Evolutionary conservation across 2,888 invertebrate genomes (phyloP).

Genomic region (Athripsodes cinereus): DNA sequence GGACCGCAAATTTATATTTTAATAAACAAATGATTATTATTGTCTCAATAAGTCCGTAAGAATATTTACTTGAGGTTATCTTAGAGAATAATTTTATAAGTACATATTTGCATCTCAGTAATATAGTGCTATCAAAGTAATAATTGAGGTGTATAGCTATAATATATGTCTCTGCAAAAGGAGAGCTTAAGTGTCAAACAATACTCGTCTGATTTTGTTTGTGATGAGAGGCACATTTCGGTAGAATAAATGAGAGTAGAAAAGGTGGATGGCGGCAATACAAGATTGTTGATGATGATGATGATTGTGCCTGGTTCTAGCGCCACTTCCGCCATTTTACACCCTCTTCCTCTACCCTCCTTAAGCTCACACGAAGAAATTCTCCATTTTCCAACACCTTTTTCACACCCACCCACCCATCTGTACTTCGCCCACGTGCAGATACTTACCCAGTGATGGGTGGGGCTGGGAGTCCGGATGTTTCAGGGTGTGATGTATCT

Average conservation of each 20-base stretch:
- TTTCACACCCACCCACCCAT: not conserved
- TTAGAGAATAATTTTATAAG: too few species aligned
- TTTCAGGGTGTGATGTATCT: constrained; percentile 17
- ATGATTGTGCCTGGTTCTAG: constrained; percentile 17
- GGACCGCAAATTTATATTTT: too few species aligned
- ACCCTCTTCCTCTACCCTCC: constrained; percentile 8
- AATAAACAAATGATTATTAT: too few species aligned
- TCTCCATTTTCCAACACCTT: not conserved
- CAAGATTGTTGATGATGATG: constrained; percentile 21
- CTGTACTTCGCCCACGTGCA: not conserved
- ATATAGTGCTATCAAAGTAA: too few species aligned
- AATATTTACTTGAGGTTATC: too few species aligned
- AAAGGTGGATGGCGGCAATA: not conserved
- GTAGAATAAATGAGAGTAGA: not conserved
- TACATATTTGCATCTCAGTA: too few species aligned
- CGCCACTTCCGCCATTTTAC: constrained; percentile 19
- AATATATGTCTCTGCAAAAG: not conserved
- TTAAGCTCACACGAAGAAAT: not conserved
- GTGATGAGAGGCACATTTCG: not conserved
- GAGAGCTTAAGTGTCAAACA: not conserved
- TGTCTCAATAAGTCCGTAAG: too few species aligned
- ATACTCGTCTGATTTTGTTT: constrained; percentile 1
- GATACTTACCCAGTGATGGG: not conserved
- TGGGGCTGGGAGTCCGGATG: constrained; percentile 9
- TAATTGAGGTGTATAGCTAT: not conserved